A percentile compares a stretch with the other conserved stretches of the same genome.
Evolutionary conservation across 1,140 invertebrate species (phyloP).

Genomic region (Tetramorium alpestre): DNA sequence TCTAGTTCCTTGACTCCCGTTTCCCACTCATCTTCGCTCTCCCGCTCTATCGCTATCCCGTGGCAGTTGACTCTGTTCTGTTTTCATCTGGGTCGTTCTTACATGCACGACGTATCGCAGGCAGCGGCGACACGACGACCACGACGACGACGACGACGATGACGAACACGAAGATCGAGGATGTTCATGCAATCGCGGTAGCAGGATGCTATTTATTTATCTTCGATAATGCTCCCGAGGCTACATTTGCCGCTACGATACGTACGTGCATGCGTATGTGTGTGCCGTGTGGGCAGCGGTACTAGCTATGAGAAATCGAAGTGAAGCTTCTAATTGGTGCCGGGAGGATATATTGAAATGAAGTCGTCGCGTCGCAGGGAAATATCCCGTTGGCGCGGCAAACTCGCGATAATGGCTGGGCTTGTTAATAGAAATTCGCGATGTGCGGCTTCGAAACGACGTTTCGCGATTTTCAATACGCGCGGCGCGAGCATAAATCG

Average conservation of each 20-base stretch:
- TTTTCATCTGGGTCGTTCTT: conserved; percentile 65
- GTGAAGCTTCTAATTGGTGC: conserved; percentile 61
- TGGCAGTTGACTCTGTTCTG: conserved; percentile 21
- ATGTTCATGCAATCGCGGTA: conserved; percentile 21
- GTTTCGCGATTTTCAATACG: not conserved
- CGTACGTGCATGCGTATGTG: not conserved
- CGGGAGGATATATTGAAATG: conserved; percentile 52
- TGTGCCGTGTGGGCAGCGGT: conserved; percentile 33
- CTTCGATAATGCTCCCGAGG: conserved; percentile 45
- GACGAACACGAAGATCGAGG: conserved; percentile 48
- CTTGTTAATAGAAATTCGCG: conserved; percentile 18
- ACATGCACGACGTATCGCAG: conserved; percentile 52
- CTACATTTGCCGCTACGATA: conserved; percentile 46
- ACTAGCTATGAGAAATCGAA: not conserved
- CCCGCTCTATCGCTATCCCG: conserved; percentile 22
- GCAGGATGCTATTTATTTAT: conserved; percentile 65
- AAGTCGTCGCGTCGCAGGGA: conserved; percentile 48
- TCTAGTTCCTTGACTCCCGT: conserved; percentile 78
- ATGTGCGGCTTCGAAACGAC: not conserved
- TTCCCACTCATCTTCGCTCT: conserved; percentile 21
- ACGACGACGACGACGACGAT: conserved; percentile 1
- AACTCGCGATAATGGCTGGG: not conserved
- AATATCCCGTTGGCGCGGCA: not conserved
- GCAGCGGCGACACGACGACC: not conserved
- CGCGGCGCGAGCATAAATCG: not conserved